Evolutionary conservation across 1,140 invertebrate genomes (phyloP), one percentile per base, ranked within the genome.

Genomic region (Solenopsis invicta): DNA sequence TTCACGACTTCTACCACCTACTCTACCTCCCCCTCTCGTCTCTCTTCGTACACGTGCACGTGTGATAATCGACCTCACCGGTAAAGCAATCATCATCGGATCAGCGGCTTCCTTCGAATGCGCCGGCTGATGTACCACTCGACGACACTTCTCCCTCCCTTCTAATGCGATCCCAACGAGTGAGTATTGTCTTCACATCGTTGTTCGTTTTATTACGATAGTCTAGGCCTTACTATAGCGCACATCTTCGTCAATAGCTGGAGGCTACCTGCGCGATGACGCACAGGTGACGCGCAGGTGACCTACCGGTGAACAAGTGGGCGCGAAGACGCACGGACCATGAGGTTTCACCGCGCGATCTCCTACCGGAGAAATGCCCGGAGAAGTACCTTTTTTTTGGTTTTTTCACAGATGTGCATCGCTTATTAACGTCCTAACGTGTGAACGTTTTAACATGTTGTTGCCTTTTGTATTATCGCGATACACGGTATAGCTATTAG

Each of bases 111-210:
- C 85, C 45, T 48, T 71, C 59, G 81, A 87, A 87, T 85, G 61
- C 91, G 74, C 61, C 71, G 21, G 72, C 64, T 54, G 37, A 37
- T 82, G 50, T n/a, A 59, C 52, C 66, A 52, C 77, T 52, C 45
- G 48, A 78, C 76, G 61, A 56, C 52, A 62, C 67, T 71, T 67
- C 56, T 74, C 87, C 84, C 86, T 61, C 48, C 80, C 13, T 71
- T 88, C 90, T 89, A 85, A 91, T 93, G 89, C 89, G 88, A 90
- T 86, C 88, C 84, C 88, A 88, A 92, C 85, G 90, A 93, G 94
- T 94, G 88, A 94, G 94, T 93, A 94, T 92, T 54, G 4, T 72
- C 24, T 72, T 82, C 37, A 45, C 54, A 71, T 72, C 24, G 54
- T 41, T 18, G 21, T 72, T n/a, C 34, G 50, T 56, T 37, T 72